These are phyloP conservation scores for Vicugna pacos DNA, from an alignment of 2,113 vertebrate genomes.

Conservation along the genomic window DNA sequence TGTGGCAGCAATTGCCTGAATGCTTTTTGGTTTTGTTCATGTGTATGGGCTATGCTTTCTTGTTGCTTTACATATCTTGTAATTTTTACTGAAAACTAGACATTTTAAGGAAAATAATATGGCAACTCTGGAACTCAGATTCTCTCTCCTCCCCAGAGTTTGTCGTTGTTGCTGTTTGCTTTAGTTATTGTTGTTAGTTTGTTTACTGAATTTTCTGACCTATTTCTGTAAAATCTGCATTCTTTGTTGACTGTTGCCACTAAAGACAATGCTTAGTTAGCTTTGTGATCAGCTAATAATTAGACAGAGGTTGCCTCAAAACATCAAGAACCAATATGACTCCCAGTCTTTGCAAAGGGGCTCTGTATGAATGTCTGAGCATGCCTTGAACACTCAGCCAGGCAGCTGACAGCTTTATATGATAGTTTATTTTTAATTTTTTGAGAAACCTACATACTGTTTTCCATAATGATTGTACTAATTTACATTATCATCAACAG, in stretches of 20 bases:
- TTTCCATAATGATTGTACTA: neutral
- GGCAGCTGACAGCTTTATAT: neutral
- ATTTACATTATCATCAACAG: neutral
- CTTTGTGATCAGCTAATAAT: neutral
- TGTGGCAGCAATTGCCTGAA: too few species aligned
- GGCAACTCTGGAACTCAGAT: neutral
- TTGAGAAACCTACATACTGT: neutral
- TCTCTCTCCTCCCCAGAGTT: neutral
- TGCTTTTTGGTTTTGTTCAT: neutral
- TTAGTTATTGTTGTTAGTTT: neutral
- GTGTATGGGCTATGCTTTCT: neutral
- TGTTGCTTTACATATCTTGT: neutral
- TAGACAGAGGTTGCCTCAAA: neutral
- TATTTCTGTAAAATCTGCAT: neutral
- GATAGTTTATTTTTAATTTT: neutral
- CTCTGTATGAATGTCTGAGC: neutral
- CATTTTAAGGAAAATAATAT: neutral
- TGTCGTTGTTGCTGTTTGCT: neutral
- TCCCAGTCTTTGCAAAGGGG: neutral
- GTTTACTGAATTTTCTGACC: neutral
- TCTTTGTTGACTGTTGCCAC: neutral
- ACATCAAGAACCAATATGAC: neutral
- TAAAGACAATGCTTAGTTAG: neutral
- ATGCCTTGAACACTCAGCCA: neutral
- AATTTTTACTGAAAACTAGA: neutral